phyloP scores from a whole-genome alignment of 2,797 vertebrate species.

The Rhynchonycteris naso region DNA sequence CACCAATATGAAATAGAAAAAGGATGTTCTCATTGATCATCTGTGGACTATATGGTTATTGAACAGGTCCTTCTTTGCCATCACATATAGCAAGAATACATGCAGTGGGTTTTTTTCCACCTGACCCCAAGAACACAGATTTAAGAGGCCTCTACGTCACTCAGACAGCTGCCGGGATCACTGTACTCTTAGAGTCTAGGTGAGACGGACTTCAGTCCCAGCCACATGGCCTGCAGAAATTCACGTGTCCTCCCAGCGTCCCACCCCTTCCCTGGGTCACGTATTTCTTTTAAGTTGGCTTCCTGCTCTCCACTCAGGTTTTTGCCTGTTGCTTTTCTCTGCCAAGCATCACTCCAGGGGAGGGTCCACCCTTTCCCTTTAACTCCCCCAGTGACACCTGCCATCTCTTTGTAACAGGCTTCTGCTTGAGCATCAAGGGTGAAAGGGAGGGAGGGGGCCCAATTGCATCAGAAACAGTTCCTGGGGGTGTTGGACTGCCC shows the following conservation, averaged over 20 bases:
- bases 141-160: accelerated
- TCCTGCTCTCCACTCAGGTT: not conserved
- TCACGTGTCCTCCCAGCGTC: not conserved
- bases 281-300: not conserved
- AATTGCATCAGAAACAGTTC: not conserved
- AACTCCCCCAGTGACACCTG: accelerated
- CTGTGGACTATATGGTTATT: not conserved
- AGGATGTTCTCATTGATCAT: not conserved
- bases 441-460: not conserved
- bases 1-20: not conserved
- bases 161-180: accelerated
- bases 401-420: not conserved
- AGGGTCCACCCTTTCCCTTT: not conserved
- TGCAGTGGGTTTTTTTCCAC: not conserved
- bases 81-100: not conserved
- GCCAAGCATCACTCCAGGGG: not conserved
- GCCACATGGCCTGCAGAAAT: not conserved
- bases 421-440: not conserved
- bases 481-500: not conserved
- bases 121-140: not conserved
- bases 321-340: not conserved
- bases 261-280: not conserved
- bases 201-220: not conserved
- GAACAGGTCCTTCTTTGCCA: not conserved
- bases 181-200: not conserved